Conservation (phyloP, 2,888 invertebrate species). For the Drosophila quinaria region DNA sequence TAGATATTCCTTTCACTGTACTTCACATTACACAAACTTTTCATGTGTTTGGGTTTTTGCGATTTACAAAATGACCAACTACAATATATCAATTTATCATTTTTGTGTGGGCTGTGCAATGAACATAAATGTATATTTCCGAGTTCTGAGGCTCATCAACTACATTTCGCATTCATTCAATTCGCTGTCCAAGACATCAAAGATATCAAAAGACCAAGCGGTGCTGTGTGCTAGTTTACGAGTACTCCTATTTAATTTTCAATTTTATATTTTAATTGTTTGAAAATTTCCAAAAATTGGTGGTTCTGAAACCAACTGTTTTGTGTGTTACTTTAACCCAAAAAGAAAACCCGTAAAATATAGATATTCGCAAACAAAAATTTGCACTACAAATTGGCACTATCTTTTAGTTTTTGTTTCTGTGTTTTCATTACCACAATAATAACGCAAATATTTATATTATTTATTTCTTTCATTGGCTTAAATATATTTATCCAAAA, state of each 20-base stretch:
- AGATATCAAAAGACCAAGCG: slow-evolving; percentile 59
- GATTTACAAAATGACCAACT: slow-evolving; percentile 25
- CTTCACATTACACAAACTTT: slow-evolving; percentile 12
- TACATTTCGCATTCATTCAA: slow-evolving; percentile 40
- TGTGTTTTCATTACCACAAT: slow-evolving; percentile 52
- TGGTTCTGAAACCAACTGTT: slow-evolving; percentile 80
- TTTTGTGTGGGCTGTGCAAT: slow-evolving; percentile 41
- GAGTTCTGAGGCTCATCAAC: slow-evolving; percentile 36
- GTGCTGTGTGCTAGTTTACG: slow-evolving; percentile 56
- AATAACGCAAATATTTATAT: slow-evolving; percentile 67
- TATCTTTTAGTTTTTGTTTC: slow-evolving; percentile 59
- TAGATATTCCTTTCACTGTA: slow-evolving; percentile 21
- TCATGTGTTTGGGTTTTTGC: slow-evolving; percentile 14
- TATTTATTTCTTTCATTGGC: slow-evolving; percentile 31
- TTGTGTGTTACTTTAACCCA: slow-evolving; percentile 38
- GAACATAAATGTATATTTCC: slow-evolving; percentile 31
- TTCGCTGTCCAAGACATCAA: slow-evolving; percentile 6
- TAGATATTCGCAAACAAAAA: slow-evolving; percentile 66
- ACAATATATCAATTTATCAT: slow-evolving; percentile 9
- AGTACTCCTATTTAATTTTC: slow-evolving; percentile 21
- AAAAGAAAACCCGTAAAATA: slow-evolving; percentile 28
- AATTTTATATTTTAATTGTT: slow-evolving; percentile 36
- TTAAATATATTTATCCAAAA: slow-evolving; percentile 80
- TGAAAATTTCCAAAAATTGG: slow-evolving; percentile 79
- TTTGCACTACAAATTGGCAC: slow-evolving; percentile 82